Evolutionary conservation across 2,888 invertebrate species (phyloP), one percentile per base, ranked within the genome.

Genomic region (Anoplius nigerrimus): DNA sequence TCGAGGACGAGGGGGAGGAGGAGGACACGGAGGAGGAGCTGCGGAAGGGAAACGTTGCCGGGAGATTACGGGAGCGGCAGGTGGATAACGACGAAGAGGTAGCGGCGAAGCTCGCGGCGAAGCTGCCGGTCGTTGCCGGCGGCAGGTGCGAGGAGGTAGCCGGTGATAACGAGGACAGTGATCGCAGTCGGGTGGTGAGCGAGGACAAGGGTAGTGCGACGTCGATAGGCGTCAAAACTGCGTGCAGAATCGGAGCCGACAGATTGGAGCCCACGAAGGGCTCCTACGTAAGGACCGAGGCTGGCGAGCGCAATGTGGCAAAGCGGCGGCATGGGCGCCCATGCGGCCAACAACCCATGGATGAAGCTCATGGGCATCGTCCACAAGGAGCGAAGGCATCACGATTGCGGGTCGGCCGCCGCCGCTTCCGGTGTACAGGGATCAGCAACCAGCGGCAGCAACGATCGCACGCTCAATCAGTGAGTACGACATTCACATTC

Each of bases 341-440:
- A 93, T 89, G 92, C 91, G 85, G 92, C 92, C 88, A 94, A 94
- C 91, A 94, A 94, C 89, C 94, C 94, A 84, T 94, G 94, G 94
- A 93, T 94, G 93, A 94, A 94, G 89, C 90, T 94, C 79, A 94
- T 94, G 94, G 94, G 94, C 86, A 94, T 94, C 86, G 94, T 94
- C 82, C 94, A 94, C 90, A 94, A 94, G 90, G 93, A 94, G 87
- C 90, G 93, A 74, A 72, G 79, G 67, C 93, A 93, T 86, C 92
- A 93, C 89, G 93, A 93, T 76, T 91, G 92, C 48, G 82, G 84
- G 21, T 86, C 84, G 65, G 86, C 81, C 42, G 87, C 83, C 70
- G 88, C 48, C 48, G 90, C 90, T 79, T 90, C 90, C 73, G 90
- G 83, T 51, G 82, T 80, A 63, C 87, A 86, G 72, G 84, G 81